Base-by-base conservation (phyloP, 2,888 invertebrate genomes). In the Shargacucullia verbasci region DNA sequence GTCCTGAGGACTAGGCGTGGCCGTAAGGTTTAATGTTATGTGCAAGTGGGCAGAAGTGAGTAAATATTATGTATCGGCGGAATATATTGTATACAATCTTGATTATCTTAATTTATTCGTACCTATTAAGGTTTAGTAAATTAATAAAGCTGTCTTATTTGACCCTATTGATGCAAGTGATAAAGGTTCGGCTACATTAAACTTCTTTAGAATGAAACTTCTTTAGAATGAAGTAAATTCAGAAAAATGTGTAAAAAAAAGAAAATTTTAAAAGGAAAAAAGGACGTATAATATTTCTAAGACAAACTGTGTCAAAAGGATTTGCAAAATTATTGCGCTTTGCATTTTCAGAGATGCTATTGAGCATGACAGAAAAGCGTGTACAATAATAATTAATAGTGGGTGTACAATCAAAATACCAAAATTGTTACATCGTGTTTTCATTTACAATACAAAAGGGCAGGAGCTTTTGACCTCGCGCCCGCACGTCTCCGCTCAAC, bases 341-440 rank as follows among this genome's bases (percentile, higher is more conserved):
- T 4, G 20, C 20, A 20, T 3, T 20, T 20, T 2, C 20, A 3
- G 2, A 20, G 20, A 20, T 20, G 7, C 7, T 29, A 29, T 29
- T 29, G 7, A 6, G 7, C 1, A 29, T 29, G 29, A 9, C 29
- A 29, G 8, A 7, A 29, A 7, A 29, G 29, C 29, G 20, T 20
- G 4, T 20, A 13, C 55, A 61, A 66, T 49, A 56, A 35, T 46
- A 53, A 49, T 70, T 27, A 43, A 12, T 10, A 33, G 67, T 67
- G 54, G 67, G 67, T 43, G 65, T 54, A 70, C 54, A 67, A 70
- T 67, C 65, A 59, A 70, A 70, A 65, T 67, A 31, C 29, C 37
- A 45, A 48, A 68, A 49, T 69, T 25, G 59, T 64, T 59, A 59
- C 65, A 46, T 39, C 59, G 39, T 64, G 59, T 70, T 47, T 70